These are phyloP conservation scores for Periphyllus acericola DNA, from an alignment of 2,888 invertebrate genomes.

Conservation along the genomic window DNA sequence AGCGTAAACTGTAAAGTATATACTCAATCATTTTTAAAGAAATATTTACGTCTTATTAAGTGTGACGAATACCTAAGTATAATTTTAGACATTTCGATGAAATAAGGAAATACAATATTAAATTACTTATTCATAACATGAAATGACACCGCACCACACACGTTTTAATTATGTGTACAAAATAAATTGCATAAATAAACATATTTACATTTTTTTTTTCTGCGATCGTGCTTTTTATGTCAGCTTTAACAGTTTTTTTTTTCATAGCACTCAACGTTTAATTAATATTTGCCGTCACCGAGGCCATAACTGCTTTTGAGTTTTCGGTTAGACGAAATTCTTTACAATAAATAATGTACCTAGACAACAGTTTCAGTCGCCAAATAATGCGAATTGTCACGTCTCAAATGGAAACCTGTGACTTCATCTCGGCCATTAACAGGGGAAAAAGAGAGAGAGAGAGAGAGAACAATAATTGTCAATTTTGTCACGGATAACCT, in stretches of 20 bases:
- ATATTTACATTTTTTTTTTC: constrained; percentile 30
- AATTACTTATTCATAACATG: constrained; percentile 22
- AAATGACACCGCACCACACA: constrained; percentile 12
- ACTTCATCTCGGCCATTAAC: constrained; percentile 46
- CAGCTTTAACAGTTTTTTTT: constrained; percentile 35
- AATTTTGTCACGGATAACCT: constrained; percentile 62
- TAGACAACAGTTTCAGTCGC: constrained; percentile 40
- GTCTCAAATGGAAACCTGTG: constrained; percentile 50
- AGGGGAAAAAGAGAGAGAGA: constrained; percentile 8
- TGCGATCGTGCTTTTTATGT: constrained; percentile 45
- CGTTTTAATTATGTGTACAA: constrained; percentile 28
- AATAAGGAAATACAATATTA: constrained; percentile 39
- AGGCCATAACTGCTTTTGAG: not conserved
- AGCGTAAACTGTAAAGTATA: not conserved
- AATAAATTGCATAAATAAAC: constrained; percentile 1
- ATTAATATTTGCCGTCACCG: not conserved
- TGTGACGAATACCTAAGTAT: not conserved
- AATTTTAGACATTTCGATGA: not conserved
- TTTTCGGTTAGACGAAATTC: constrained; percentile 18
- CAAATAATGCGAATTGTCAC: constrained; percentile 57
- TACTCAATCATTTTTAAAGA: not conserved
- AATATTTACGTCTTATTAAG: not conserved
- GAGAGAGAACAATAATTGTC: constrained; percentile 58
- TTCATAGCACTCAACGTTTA: not conserved
- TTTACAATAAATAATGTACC: constrained; percentile 28